A percentile compares a stretch with the other conserved stretches of the same genome.
Conservation (phyloP, 2,888 invertebrate species). For the Trissolcus brochymenae region DNA sequence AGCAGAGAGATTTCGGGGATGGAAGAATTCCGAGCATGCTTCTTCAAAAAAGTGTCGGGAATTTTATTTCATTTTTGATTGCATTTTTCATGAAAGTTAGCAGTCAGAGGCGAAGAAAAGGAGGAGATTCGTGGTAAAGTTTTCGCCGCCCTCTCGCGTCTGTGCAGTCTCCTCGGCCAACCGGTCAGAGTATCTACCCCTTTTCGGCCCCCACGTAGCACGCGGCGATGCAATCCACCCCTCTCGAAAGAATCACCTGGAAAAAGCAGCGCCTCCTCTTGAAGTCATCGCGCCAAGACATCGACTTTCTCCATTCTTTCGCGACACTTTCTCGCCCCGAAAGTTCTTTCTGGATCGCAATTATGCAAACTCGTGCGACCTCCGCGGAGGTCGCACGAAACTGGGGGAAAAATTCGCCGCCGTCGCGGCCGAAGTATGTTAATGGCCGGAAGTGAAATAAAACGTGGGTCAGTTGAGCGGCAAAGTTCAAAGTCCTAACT, state of each 20-base stretch:
- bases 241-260: slow-evolving; percentile 59
- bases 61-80: slow-evolving; percentile 35
- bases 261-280: slow-evolving; percentile 58
- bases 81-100: slow-evolving; percentile 42
- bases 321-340: slow-evolving; percentile 58
- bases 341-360: slow-evolving; percentile 62
- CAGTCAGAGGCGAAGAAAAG: slow-evolving; percentile 47
- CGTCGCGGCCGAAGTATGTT: slow-evolving; percentile 70
- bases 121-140: slow-evolving; percentile 59
- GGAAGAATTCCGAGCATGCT: slow-evolving; percentile 14
- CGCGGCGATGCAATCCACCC: slow-evolving; percentile 37
- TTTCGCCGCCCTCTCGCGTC: slow-evolving; percentile 58
- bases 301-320: slow-evolving; percentile 53
- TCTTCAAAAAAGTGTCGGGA: slow-evolving; percentile 9
- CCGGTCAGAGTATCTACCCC: slow-evolving; percentile 57
- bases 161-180: slow-evolving; percentile 60
- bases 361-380: slow-evolving; percentile 68
- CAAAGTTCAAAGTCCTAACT: slow-evolving; percentile 74
- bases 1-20: neutral
- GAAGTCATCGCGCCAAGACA: slow-evolving; percentile 33
- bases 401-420: slow-evolving; percentile 65
- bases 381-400: slow-evolving; percentile 59
- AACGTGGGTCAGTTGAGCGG: slow-evolving; percentile 69
- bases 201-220: slow-evolving; percentile 40
- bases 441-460: slow-evolving; percentile 73